phyloP scores from a whole-genome alignment of 2,888 invertebrate genomes.

The Phortica magna region DNA sequence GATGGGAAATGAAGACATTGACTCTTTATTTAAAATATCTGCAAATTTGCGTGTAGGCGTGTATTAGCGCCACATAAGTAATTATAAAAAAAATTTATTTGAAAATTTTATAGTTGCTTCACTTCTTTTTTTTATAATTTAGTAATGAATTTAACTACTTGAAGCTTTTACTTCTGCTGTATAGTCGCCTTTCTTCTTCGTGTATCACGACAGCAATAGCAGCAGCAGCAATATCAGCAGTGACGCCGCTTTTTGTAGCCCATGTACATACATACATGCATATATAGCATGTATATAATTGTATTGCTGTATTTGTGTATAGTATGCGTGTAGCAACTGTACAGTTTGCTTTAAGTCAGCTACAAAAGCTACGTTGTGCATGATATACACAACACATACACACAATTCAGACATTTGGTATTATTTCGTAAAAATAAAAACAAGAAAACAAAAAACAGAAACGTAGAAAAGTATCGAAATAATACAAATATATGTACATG shows the following conservation, averaged over 20 bases:
- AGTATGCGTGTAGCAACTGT: slow-evolving; percentile 49
- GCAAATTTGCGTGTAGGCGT: no score
- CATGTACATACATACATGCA: slow-evolving; percentile 50
- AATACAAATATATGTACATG: slow-evolving; percentile 40
- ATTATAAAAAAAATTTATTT: no score
- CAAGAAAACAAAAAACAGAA: slow-evolving; percentile 16
- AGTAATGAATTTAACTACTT: no score
- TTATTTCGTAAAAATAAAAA: slow-evolving; percentile 33
- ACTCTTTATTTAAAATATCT: no score
- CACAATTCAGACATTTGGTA: slow-evolving; percentile 17
- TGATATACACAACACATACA: slow-evolving; percentile 1
- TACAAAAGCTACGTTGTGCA: slow-evolving; percentile 8
- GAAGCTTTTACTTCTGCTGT: neutral
- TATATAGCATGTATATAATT: slow-evolving; percentile 8
- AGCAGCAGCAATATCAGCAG: neutral
- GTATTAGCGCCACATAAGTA: no score
- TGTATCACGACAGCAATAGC: neutral
- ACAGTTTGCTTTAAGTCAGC: slow-evolving; percentile 54
- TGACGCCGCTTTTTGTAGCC: slow-evolving; percentile 48
- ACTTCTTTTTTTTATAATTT: no score
- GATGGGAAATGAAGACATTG: no score
- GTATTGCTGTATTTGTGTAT: slow-evolving; percentile 35
- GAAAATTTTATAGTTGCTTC: no score
- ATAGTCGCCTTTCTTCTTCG: neutral
- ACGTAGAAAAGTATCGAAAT: slow-evolving; percentile 50